phyloP scores from a whole-genome alignment of 2,888 invertebrate genomes.

The Erebia palarica region DNA sequence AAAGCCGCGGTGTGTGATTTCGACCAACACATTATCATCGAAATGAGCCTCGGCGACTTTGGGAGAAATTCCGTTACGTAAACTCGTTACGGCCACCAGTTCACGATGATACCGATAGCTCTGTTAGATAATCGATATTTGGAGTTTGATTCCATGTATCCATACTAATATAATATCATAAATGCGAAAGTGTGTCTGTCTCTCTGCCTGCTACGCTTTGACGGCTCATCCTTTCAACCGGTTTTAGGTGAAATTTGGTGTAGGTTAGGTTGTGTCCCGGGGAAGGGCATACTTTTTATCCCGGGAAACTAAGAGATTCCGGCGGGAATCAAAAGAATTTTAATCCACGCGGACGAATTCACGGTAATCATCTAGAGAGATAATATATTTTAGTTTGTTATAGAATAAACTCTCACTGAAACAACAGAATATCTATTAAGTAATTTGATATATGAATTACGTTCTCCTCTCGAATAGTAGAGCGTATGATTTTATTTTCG shows the following conservation, averaged over 20 bases:
- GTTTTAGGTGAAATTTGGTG: no score
- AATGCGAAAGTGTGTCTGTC: no score
- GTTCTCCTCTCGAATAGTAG: neutral
- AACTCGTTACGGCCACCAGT: slow-evolving; percentile 13
- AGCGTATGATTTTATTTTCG: neutral
- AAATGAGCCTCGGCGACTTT: slow-evolving; percentile 15
- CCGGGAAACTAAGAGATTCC: no score
- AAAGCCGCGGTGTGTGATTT: neutral
- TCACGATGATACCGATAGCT: slow-evolving; percentile 22
- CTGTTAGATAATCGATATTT: slow-evolving; percentile 21
- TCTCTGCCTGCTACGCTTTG: no score
- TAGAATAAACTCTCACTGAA: slow-evolving; percentile 7
- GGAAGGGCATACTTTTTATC: no score
- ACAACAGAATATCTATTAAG: neutral
- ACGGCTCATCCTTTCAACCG: no score
- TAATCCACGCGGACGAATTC: no score
- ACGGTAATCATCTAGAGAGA: neutral
- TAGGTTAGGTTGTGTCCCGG: no score
- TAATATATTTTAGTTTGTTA: neutral
- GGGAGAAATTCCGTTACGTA: slow-evolving; percentile 22
- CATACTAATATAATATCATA: no score
- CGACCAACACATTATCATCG: slow-evolving; percentile 14
- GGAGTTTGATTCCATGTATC: neutral
- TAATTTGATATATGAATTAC: neutral
- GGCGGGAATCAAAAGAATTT: no score